A percentile compares a stretch with the other conserved stretches of the same genome.
Evolutionary conservation across 2,888 invertebrate species (phyloP).

Genomic region (Dynastes maya): DNA sequence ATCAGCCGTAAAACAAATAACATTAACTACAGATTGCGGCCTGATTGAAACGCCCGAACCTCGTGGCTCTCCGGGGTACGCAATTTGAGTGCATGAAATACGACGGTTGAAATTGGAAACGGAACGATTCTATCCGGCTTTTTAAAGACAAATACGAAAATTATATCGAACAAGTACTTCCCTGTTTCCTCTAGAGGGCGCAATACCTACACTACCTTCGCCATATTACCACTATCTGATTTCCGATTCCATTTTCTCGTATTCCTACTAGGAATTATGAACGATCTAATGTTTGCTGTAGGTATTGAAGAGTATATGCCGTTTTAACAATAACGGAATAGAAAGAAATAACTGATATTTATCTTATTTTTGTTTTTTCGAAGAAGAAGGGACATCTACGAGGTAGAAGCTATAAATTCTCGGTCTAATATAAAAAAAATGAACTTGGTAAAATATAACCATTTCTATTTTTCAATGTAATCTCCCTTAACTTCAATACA

Average conservation of each 20-base stretch:
- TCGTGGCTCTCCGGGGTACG: slow-evolving; percentile 27
- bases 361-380: too few relatives aligned
- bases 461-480: too few relatives aligned
- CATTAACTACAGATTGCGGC: slow-evolving; percentile 44
- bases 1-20: slow-evolving; percentile 46
- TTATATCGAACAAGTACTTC: slow-evolving; percentile 42
- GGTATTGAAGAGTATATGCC: too few relatives aligned
- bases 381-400: too few relatives aligned
- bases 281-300: background rate
- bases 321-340: too few relatives aligned
- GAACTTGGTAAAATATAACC: too few relatives aligned
- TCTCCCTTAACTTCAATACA: too few relatives aligned
- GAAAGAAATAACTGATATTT: too few relatives aligned
- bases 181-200: background rate
- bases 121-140: slow-evolving; percentile 37
- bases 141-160: slow-evolving; percentile 43
- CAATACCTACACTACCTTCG: background rate
- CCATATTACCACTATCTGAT: background rate
- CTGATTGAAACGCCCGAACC: slow-evolving; percentile 35
- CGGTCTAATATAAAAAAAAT: too few relatives aligned
- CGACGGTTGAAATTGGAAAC: slow-evolving; percentile 31
- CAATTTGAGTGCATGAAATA: slow-evolving; percentile 23
- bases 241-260: slow-evolving; percentile 11
- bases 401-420: too few relatives aligned
- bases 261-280: background rate